Evolutionary conservation across 2,888 invertebrate species (phyloP).

Genomic region (Folsomia manolachei): DNA sequence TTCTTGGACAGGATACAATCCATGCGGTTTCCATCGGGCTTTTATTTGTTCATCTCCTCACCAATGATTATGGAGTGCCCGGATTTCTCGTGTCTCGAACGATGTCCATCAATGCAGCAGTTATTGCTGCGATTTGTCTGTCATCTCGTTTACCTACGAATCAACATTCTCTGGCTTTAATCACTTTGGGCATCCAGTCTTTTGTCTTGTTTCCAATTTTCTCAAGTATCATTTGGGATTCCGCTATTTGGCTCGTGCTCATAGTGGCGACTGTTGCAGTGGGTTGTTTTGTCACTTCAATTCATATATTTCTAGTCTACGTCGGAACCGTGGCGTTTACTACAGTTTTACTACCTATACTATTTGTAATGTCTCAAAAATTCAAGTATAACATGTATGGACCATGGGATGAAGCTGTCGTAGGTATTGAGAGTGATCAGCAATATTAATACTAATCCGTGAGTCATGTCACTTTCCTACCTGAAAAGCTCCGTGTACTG

Average conservation of each 20-base stretch:
- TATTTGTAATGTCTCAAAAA: constrained; percentile 70
- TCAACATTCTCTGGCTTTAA: constrained; percentile 80
- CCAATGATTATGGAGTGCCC: constrained; percentile 86
- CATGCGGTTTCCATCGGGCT: constrained; percentile 87
- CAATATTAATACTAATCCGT: no score
- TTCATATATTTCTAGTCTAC: constrained; percentile 58
- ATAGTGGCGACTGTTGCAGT: constrained; percentile 59
- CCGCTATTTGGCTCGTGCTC: constrained; percentile 57
- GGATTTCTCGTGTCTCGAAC: constrained; percentile 87
- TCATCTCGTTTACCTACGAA: constrained; percentile 85
- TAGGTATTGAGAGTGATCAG: neutral
- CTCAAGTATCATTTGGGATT: constrained; percentile 63
- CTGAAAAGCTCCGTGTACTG: no score
- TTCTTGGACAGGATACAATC: no score
- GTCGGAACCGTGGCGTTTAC: constrained; percentile 64
- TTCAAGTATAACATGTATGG: constrained; percentile 91
- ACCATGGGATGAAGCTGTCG: constrained; percentile 90
- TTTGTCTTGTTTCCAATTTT: constrained; percentile 87
- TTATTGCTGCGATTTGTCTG: constrained; percentile 92
- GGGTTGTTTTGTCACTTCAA: constrained; percentile 53
- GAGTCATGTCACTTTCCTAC: no score
- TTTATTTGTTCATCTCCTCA: constrained; percentile 81
- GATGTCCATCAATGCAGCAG: constrained; percentile 87
- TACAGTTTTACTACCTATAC: constrained; percentile 68
- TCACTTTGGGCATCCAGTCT: constrained; percentile 82